These are phyloP conservation scores for Yponomeuta sedellus DNA, from an alignment of 2,888 invertebrate species.

Conservation along the genomic window DNA sequence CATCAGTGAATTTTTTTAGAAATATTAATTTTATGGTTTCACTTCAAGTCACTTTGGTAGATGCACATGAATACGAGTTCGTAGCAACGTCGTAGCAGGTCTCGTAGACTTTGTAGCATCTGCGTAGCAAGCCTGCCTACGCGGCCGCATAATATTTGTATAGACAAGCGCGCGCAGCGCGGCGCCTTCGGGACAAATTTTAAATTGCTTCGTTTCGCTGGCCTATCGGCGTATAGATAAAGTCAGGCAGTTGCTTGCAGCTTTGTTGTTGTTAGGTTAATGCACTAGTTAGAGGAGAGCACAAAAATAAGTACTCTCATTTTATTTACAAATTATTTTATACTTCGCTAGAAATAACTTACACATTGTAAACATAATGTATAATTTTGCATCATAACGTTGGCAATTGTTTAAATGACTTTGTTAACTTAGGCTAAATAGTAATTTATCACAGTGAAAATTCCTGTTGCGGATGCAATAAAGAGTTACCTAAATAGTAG, in stretches of 20 bases:
- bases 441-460: too few species aligned
- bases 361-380: too few species aligned
- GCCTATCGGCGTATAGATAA: conserved; percentile 32
- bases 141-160: conserved; percentile 42
- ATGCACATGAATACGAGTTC: not conserved
- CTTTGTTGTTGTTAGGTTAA: not conserved
- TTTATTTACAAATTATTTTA: too few species aligned
- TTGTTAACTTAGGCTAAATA: too few species aligned
- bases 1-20: too few species aligned
- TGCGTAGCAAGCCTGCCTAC: conserved; percentile 39
- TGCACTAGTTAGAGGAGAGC: not conserved
- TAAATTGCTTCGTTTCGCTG: conserved; percentile 44
- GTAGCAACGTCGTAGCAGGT: conserved; percentile 27
- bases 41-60: not conserved
- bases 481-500: too few species aligned
- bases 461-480: too few species aligned
- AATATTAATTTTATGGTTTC: too few species aligned
- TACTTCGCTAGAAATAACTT: too few species aligned
- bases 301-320: too few species aligned
- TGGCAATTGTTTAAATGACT: too few species aligned
- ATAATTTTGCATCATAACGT: too few species aligned
- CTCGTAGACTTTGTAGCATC: conserved; percentile 32
- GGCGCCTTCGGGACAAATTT: conserved; percentile 63
- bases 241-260: not conserved
- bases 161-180: conserved; percentile 47